Percentiles rank a stretch among this genome's conserved stretches.
These are phyloP conservation scores for Ricordea florida DNA, from an alignment of 92 coral and sea anemone genomes.

Conservation along the genomic window DNA sequence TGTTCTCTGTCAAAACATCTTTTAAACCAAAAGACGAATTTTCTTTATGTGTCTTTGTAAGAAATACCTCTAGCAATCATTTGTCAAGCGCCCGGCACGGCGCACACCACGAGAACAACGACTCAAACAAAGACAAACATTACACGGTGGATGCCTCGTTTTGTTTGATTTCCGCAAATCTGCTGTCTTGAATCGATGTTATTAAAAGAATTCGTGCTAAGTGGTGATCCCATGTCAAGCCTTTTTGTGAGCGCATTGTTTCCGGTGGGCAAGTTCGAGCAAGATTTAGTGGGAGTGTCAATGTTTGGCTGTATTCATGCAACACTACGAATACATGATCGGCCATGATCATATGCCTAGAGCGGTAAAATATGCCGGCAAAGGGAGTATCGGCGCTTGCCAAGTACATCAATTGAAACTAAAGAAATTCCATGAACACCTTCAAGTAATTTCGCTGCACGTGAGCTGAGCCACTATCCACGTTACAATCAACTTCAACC, in stretches of 20 bases:
- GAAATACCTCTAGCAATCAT: background rate
- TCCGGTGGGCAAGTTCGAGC: slow-evolving; percentile 69
- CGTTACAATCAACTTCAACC: too few relatives aligned
- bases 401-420: too few relatives aligned
- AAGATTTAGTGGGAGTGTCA: slow-evolving; percentile 44
- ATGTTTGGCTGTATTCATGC: background rate
- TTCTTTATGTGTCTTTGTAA: background rate
- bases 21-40: background rate
- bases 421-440: too few relatives aligned
- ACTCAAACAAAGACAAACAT: background rate
- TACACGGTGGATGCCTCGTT: slow-evolving; percentile 1
- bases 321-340: too few relatives aligned
- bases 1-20: background rate
- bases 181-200: background rate
- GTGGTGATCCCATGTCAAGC: slow-evolving; percentile 14
- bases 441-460: too few relatives aligned
- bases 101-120: slow-evolving; percentile 15
- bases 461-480: too few relatives aligned
- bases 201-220: slow-evolving; percentile 26
- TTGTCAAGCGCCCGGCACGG: slow-evolving; percentile 27
- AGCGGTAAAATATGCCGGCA: too few relatives aligned
- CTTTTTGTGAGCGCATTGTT: slow-evolving; percentile 27
- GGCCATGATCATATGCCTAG: too few relatives aligned
- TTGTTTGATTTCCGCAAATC: slow-evolving; percentile 17
- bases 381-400: too few relatives aligned